Conservation (phyloP, 2,797 vertebrate genomes). For the Poecilia velifera region DNA sequence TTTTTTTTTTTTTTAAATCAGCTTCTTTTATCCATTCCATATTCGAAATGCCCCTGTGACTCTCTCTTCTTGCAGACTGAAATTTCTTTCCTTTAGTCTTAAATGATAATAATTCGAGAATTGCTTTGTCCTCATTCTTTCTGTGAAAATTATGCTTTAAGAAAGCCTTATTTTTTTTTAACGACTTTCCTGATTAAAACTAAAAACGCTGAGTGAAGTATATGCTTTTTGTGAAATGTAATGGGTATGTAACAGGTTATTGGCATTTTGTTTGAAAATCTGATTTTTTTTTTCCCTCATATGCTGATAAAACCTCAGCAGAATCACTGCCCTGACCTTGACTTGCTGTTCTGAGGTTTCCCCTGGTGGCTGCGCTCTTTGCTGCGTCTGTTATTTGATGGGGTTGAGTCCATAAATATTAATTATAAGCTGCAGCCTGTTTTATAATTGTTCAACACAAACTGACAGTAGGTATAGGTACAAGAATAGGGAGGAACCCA, state of each 20-base stretch:
- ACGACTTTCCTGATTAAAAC: slow-evolving; percentile 4
- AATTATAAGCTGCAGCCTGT: slow-evolving; percentile 28
- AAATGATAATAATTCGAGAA: slow-evolving; percentile 12
- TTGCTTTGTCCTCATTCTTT: slow-evolving; percentile 39
- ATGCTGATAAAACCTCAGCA: slow-evolving; percentile 13
- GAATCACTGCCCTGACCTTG: slow-evolving; percentile 52
- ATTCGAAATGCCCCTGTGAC: slow-evolving; percentile 29
- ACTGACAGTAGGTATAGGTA: neutral
- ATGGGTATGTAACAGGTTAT: neutral
- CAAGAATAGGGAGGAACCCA: slow-evolving; percentile 29
- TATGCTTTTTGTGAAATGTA: slow-evolving; percentile 8
- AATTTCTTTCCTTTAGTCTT: slow-evolving; percentile 34
- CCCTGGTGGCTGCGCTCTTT: slow-evolving; percentile 49
- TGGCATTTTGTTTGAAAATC: neutral
- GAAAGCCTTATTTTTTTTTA: slow-evolving; percentile 28
- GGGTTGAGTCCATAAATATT: slow-evolving; percentile 47
- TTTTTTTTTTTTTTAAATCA: slow-evolving; percentile 15
- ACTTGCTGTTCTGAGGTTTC: slow-evolving; percentile 37
- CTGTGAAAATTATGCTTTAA: slow-evolving; percentile 21
- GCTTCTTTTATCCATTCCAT: slow-evolving; percentile 21
- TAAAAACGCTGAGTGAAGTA: neutral
- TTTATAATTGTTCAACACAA: slow-evolving; percentile 19
- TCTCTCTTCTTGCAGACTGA: slow-evolving; percentile 14
- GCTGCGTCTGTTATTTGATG: slow-evolving; percentile 25
- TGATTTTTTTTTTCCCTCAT: neutral